Evolutionary conservation across 2,113 vertebrate species (phyloP).

Genomic region (Malaclemys terrapin): DNA sequence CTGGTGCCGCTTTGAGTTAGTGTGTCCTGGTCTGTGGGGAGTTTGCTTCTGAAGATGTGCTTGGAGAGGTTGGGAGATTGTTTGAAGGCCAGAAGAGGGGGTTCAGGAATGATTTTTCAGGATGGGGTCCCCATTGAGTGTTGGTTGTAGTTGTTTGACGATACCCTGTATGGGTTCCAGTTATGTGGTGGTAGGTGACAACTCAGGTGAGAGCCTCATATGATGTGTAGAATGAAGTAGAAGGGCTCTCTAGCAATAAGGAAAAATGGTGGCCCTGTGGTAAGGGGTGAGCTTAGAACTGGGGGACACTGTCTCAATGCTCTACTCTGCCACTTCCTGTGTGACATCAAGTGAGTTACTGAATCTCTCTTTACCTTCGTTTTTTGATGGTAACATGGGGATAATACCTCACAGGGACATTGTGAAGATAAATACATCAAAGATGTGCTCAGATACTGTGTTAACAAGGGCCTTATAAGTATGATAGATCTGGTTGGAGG

Average conservation of each 20-base stretch:
- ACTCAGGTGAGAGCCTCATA: not conserved
- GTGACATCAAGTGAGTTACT: not conserved
- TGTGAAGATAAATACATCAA: rapidly evolving
- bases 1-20: too few relatives aligned
- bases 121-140: too few relatives aligned
- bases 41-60: too few relatives aligned
- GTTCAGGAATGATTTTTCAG: too few relatives aligned
- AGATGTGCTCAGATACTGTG: rapidly evolving
- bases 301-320: not conserved
- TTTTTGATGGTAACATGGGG: not conserved
- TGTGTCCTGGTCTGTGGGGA: too few relatives aligned
- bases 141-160: too few relatives aligned
- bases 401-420: not conserved
- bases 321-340: not conserved
- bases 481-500: not conserved
- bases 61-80: too few relatives aligned
- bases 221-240: not conserved
- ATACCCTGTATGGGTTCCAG: too few relatives aligned
- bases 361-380: rapidly evolving
- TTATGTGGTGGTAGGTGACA: too few relatives aligned
- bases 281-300: rapidly evolving
- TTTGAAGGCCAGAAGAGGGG: too few relatives aligned
- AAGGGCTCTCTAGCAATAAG: not conserved
- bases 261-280: not conserved
- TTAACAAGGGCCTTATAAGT: not conserved